phyloP scores from a whole-genome alignment of 2,113 vertebrate genomes.

The Xyliphius kryptos region DNA sequence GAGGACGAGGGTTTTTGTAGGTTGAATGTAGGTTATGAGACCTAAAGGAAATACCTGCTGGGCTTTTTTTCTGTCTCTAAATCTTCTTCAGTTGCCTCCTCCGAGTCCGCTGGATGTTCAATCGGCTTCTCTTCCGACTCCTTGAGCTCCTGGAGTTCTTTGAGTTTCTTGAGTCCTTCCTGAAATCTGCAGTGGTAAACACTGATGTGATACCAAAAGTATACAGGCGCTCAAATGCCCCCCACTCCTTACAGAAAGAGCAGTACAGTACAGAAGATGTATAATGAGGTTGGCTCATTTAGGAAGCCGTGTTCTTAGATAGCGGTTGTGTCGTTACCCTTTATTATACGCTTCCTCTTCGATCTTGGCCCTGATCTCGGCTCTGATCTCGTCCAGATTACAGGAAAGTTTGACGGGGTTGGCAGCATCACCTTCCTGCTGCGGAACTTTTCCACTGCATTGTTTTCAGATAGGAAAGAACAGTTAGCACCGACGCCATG shows the following conservation, averaged over 20 bases:
- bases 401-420: constrained; percentile 56
- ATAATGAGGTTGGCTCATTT: no score
- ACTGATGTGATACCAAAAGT: no score
- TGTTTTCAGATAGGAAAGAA: constrained; percentile 62
- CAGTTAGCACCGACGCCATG: constrained; percentile 39
- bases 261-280: no score
- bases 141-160: constrained; percentile 54
- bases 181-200: constrained; percentile 49
- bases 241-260: no score
- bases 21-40: no score
- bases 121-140: constrained; percentile 43
- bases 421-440: constrained; percentile 68
- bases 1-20: no score
- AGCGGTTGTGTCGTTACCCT: no score
- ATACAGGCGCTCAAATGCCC: no score
- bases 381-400: constrained; percentile 73
- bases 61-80: constrained; percentile 50
- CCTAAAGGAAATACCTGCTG: constrained; percentile 60
- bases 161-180: constrained; percentile 61
- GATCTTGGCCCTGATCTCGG: constrained; percentile 81
- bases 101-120: constrained; percentile 46
- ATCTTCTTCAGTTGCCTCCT: constrained; percentile 53
- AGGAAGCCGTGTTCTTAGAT: no score
- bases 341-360: constrained; percentile 89
- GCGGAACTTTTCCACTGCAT: constrained; percentile 78